Percentiles rank a stretch among this genome's conserved stretches.
Evolutionary conservation across 2,113 vertebrate genomes (phyloP).

Genomic region (Sylvietta virens): DNA sequence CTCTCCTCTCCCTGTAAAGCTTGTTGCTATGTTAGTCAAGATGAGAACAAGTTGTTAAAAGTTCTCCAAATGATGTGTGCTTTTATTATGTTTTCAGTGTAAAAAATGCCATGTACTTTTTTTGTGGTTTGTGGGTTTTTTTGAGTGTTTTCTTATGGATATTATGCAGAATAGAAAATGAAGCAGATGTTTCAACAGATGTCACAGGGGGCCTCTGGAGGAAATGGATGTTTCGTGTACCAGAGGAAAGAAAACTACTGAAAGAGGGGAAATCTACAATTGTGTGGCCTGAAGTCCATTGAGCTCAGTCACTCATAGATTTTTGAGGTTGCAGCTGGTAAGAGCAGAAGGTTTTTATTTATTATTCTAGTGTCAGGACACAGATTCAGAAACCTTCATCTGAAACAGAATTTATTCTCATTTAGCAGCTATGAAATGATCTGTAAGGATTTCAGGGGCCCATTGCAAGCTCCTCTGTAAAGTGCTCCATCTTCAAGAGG

Average conservation of each 20-base stretch:
- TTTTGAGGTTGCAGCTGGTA: not conserved
- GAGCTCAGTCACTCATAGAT: not conserved
- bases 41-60: conserved; percentile 28
- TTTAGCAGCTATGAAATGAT: not conserved
- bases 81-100: not conserved
- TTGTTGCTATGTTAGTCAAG: not conserved
- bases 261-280: not conserved
- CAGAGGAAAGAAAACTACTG: not conserved
- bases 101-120: not conserved
- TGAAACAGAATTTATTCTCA: not conserved
- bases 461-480: not conserved
- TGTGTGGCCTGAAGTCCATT: not conserved
- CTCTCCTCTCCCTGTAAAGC: not conserved
- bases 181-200: conserved; percentile 71
- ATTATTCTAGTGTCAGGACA: not conserved
- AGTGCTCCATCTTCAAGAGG: not conserved
- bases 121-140: not conserved
- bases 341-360: not conserved
- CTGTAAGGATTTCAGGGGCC: not conserved
- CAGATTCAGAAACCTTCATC: not conserved
- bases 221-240: conserved; percentile 31
- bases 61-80: not conserved
- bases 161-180: conserved; percentile 4
- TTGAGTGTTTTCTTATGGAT: conserved; percentile 15
- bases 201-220: conserved; percentile 21